A percentile compares a stretch with the other conserved stretches of the same genome.
phyloP scores from a whole-genome alignment of 2,113 vertebrate genomes.

The Edolisoma coerulescens region DNA sequence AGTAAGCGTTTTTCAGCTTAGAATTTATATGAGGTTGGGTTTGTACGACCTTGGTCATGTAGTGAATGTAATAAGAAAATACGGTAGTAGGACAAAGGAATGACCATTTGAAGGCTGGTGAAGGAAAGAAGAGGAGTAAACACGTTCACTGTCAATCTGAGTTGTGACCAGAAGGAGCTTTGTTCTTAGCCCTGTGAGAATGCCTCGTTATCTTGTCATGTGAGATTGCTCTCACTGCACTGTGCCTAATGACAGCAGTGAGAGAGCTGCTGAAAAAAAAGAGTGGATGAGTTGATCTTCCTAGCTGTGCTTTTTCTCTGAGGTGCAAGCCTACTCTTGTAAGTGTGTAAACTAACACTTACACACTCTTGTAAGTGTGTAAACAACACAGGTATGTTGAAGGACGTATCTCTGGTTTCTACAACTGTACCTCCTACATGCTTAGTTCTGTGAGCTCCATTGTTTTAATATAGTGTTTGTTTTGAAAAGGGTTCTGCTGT shows the following conservation, averaged over 20 bases:
- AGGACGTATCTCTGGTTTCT: neutral
- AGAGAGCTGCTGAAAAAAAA: neutral
- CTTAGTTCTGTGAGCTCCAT: neutral
- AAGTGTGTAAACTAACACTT: neutral
- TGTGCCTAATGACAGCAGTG: neutral
- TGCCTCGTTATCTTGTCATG: neutral
- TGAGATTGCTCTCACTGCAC: neutral
- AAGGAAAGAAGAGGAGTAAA: neutral
- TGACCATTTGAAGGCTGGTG: neutral
- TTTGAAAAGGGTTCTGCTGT: neutral
- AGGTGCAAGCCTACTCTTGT: neutral
- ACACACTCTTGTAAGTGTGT: neutral
- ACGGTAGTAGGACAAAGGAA: neutral
- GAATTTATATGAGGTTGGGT: neutral
- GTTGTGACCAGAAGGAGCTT: neutral
- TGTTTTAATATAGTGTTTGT: neutral
- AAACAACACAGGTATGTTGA: neutral
- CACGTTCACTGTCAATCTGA: neutral
- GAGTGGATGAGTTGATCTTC: neutral
- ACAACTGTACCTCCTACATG: neutral
- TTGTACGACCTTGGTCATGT: neutral
- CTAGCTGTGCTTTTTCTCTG: neutral
- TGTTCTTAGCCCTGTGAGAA: neutral
- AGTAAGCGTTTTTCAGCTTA: neutral
- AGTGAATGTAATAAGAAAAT: neutral